phyloP scores from a whole-genome alignment of 1,140 invertebrate genomes.

The Drosophila parvula region DNA sequence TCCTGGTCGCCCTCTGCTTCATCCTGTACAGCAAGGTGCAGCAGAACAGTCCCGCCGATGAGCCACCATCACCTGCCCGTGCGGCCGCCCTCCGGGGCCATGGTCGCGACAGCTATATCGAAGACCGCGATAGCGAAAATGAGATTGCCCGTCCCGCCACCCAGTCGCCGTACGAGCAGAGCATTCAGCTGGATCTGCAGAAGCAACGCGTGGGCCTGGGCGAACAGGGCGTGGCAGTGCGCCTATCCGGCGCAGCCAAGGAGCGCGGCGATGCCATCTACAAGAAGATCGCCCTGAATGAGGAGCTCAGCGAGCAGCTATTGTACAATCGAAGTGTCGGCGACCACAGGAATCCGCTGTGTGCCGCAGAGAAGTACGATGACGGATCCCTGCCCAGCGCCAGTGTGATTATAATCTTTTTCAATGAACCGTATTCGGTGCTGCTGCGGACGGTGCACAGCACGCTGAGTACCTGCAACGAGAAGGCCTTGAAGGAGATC shows the following conservation, averaged over 20 bases:
- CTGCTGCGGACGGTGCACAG: slow-evolving; percentile 94
- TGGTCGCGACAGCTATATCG: slow-evolving; percentile 22
- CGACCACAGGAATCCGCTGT: slow-evolving; percentile 86
- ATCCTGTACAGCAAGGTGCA: slow-evolving; percentile 78
- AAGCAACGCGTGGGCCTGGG: slow-evolving; percentile 86
- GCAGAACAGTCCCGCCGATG: slow-evolving; percentile 44
- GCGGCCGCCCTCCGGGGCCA: slow-evolving; percentile 25
- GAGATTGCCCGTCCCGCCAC: slow-evolving; percentile 56
- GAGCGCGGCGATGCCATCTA: slow-evolving; percentile 87
- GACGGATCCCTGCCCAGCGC: slow-evolving; percentile 84
- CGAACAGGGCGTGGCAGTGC: slow-evolving; percentile 87
- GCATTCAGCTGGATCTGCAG: slow-evolving; percentile 81
- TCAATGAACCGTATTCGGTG: slow-evolving; percentile 94
- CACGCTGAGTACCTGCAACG: slow-evolving; percentile 91
- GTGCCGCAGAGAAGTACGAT: slow-evolving; percentile 84
- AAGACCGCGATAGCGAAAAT: slow-evolving; percentile 51
- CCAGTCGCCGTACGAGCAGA: slow-evolving; percentile 77
- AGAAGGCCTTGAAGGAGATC: slow-evolving; percentile 90
- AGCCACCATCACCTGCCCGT: slow-evolving; percentile 13
- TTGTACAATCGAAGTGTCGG: slow-evolving; percentile 89
- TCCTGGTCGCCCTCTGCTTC: slow-evolving; percentile 77
- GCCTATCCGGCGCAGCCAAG: slow-evolving; percentile 85
- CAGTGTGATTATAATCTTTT: slow-evolving; percentile 93
- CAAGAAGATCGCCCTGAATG: slow-evolving; percentile 92
- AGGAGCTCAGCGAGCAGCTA: slow-evolving; percentile 92